Base-by-base conservation (phyloP, 2,113 vertebrate species). In the Thermophis baileyi region DNA sequence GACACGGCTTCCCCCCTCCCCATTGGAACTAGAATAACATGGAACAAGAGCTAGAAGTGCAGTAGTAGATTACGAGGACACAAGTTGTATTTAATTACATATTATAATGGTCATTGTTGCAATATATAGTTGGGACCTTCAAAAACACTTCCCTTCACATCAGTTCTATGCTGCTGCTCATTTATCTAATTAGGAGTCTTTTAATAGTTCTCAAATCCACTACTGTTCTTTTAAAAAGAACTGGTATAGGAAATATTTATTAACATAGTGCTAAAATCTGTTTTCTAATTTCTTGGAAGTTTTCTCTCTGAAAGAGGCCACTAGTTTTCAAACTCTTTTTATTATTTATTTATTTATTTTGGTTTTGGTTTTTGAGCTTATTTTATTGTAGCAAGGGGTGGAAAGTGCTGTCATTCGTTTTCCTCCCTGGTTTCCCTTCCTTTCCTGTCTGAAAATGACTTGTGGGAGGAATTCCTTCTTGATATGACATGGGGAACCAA, bases 131-230 rank as follows among this genome's bases (percentile, higher is more conserved):
- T 44, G 35, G 35, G 74, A 81, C 16, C 30, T 53, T n/a, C 47
- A 51, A 20, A 51, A 35, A 88, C 27, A 53, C n/a, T 54, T 22
- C 3, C 49, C 7, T 90, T n/a, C 14, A 30, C 12, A 8, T 92
- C 85, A 0, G 4, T 11, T 2, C 0, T 95, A 54, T 86, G 1
- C 74, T 49, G 54, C 89, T 24, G 24, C 16, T 8, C 20, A 40
- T 0, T 57, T 0, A 0, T 93, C 10, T 20, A 0, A 0, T 14
- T 57, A 46, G 1, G 35, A 85, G 2, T 47, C 85, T 91, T n/a
- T 11, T 11, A 40, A 11, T 90, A 69, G 69, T 81, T 85, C 53
- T 92, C 46, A 89, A 27, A 20, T 47, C 0, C 2, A 12, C 88
- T 2, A 7, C 10, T 55, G 86, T 53, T 55, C 22, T 88, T 24